Base-by-base conservation (phyloP, 2,888 invertebrate genomes). In the Eupelmus urozonus region DNA sequence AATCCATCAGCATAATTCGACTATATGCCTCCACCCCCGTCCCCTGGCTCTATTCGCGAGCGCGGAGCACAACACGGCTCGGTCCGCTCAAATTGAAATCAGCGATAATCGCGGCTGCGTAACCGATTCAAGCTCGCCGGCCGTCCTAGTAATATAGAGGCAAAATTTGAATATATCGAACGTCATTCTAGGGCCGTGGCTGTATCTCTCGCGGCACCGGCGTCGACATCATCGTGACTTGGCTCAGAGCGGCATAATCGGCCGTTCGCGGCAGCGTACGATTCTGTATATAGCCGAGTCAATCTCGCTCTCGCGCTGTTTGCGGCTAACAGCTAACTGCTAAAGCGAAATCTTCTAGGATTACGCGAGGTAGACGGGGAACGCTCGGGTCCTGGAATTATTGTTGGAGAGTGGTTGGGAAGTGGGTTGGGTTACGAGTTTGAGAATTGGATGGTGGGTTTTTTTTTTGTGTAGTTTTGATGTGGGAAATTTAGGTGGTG, bases 91-190 rank as follows among this genome's bases (percentile, higher is more conserved):
- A 80, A 80, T 80, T 80, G 76, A 80, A 76, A 76, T 76, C 63
- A 76, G 63, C 57, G 69, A 76, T 80, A 70, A 79, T 79, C 65
- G 72, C 7, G 45, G 27, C 13, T 18, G 70, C 45, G 71, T 71
- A 76, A 67, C 79, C 75, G 65, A 74, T 55, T 65, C 69, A 7
- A 53, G 27, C 11, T 7, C 23, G 51, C 27, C 16, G 27, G 25
- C 70, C n/a, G 40, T 16, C 65, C 60, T 18, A 9, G 27, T 23
- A 34, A 25, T 45, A 73, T 49, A 42, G 55, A 29, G 59, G 45
- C 25, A 60, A 76, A 80, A 80, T 80, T 80, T 73, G 76, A 76
- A 80, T 80, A 80, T 80, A 80, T 76, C 49, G 76, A 80, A 23
- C 53, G 20, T 73, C 57, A 63, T n/a, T n/a, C n/a, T n/a, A n/a